phyloP scores from a whole-genome alignment of 2,888 invertebrate species.

The Drosophila hamatofila region DNA sequence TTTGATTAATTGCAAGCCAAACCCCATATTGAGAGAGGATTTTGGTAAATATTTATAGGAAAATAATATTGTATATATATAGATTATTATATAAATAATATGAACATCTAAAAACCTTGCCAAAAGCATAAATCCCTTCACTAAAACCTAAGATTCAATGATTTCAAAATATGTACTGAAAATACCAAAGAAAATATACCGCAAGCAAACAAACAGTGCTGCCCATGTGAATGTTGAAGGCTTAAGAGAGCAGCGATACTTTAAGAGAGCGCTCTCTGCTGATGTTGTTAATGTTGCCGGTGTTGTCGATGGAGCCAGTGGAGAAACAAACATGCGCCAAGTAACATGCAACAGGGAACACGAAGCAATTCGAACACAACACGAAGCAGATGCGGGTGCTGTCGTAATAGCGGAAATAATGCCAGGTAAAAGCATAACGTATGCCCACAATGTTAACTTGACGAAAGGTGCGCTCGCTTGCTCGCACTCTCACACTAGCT shows the following conservation, averaged over 20 bases:
- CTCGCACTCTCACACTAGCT: constrained; percentile 1
- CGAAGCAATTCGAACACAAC: background rate
- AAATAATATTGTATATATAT: no score
- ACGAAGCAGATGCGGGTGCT: constrained; percentile 22
- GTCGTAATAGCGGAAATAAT: constrained; percentile 29
- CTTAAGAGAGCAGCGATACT: constrained; percentile 21
- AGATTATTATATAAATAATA: no score
- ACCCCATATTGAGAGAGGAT: no score
- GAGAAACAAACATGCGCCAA: constrained; percentile 44
- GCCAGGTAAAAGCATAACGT: constrained; percentile 43
- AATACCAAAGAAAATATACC: constrained; percentile 29
- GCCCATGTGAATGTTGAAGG: constrained; percentile 22
- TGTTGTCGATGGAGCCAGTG: constrained; percentile 25
- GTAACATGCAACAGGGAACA: constrained; percentile 34
- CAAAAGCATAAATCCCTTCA: background rate
- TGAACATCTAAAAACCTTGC: no score
- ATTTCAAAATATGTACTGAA: background rate
- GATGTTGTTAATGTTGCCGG: constrained; percentile 13
- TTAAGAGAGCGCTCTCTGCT: constrained; percentile 8
- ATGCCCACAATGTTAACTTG: constrained; percentile 51
- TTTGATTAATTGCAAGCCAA: no score
- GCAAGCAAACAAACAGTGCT: constrained; percentile 32
- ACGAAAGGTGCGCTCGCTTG: constrained; percentile 55
- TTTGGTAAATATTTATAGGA: no score
- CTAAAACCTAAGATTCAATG: background rate